These are phyloP conservation scores for Volucella zonaria DNA, from an alignment of 2,888 invertebrate species.

Conservation along the genomic window DNA sequence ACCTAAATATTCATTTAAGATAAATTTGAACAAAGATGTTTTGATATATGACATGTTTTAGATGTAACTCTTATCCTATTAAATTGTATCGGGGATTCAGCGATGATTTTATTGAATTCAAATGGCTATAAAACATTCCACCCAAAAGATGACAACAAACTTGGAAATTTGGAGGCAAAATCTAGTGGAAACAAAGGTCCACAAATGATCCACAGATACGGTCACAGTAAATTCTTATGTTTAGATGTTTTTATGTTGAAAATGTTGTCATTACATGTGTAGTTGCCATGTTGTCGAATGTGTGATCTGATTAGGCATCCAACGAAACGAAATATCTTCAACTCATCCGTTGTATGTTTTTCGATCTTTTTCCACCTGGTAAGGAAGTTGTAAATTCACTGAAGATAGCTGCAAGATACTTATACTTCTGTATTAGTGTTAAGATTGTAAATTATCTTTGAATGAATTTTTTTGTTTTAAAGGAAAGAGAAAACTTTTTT, in stretches of 20 bases:
- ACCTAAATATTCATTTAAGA: conserved; percentile 51
- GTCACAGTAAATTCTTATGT: conserved; percentile 50
- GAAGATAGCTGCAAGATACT: conserved; percentile 1
- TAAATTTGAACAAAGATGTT: conserved; percentile 36
- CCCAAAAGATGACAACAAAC: conserved; percentile 19
- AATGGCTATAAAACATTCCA: conserved; percentile 54
- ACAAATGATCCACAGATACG: conserved; percentile 7
- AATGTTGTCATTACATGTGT: conserved; percentile 62
- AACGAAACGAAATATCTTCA: conserved; percentile 4
- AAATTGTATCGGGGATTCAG: conserved; percentile 1
- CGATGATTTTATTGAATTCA: conserved; percentile 37
- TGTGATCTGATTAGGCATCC: conserved; percentile 42
- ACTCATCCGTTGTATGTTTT: conserved; percentile 30
- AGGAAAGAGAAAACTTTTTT: background rate
- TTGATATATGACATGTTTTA: conserved; percentile 47
- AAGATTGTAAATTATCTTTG: conserved; percentile 45
- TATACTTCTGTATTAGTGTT: conserved; percentile 14
- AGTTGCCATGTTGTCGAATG: conserved; percentile 46
- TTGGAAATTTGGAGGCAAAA: background rate
- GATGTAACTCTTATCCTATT: background rate
- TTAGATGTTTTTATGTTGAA: conserved; percentile 41
- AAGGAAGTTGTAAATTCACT: conserved; percentile 22
- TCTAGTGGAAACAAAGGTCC: background rate
- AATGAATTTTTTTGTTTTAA: conserved; percentile 25
- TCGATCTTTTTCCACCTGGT: background rate